Evolutionary conservation across 2,888 invertebrate genomes (phyloP), one percentile per base, ranked within the genome.

Genomic region (Charanyca ferruginea): DNA sequence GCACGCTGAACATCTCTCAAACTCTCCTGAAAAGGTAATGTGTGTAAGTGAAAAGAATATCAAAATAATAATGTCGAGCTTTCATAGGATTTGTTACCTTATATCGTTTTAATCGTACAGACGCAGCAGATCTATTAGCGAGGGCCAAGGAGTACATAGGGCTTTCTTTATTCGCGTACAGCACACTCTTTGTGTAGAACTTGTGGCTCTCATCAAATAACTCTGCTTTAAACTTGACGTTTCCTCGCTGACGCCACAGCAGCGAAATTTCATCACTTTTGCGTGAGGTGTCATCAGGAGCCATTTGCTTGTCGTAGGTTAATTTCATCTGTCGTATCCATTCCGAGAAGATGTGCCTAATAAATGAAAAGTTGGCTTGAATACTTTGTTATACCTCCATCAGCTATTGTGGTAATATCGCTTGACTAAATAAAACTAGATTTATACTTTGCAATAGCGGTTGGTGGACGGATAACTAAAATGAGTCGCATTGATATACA

Each of bases 51-150:
- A 7, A 23, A 32, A 5, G 3, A 8, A 13, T 16, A 38, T 16
- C 38, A 38, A 16, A 16, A 32, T 9, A 1, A 32, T 11, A 32
- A 32, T 11, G 11, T 11, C 1, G 11, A 32, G 11, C 28, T 1
- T 11, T 11, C 9, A 11, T 3, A 32, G 32, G 32, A 16, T 38
- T n/a, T 18, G 83, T 83, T 89, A 97, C 97, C 93, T 96, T 85
- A 89, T 94, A 97, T 82, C 94, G 94, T 64, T 96, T 94, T 86
- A 97, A 85, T 77, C 96, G 95, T 81, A 96, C 94, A 49, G 97
- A 92, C 9, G 96, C 96, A 20, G 97, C 97, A 13, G 97, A 97
- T 86, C 97, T 94, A 82, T 97, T 97, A 0, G 97, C 97, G 59
- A 97, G 89, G 0, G 97, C 97, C 53, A 97, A 85, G 0, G 96